Percentiles rank a stretch among this genome's conserved stretches.
Evolutionary conservation across 2,113 vertebrate genomes (phyloP).

Genomic region (Polypterus senegalus): DNA sequence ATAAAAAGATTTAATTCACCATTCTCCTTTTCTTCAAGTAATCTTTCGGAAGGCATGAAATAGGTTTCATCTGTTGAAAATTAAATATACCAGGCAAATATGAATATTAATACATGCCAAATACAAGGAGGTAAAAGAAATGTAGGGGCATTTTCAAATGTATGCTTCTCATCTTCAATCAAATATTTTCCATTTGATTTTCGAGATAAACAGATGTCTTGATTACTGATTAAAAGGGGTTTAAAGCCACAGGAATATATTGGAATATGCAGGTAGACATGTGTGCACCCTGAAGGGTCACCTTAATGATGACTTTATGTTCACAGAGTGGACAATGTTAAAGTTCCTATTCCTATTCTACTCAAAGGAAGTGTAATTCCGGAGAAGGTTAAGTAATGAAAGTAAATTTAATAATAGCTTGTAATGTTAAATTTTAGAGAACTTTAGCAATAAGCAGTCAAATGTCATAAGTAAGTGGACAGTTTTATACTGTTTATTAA

Average conservation of each 20-base stretch:
- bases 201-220: not conserved
- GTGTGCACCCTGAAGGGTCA: too few species aligned
- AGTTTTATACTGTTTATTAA: too few species aligned
- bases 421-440: too few species aligned
- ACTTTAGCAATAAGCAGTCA: too few species aligned
- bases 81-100: constrained; percentile 13
- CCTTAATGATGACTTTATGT: too few species aligned
- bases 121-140: constrained; percentile 4
- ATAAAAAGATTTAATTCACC: constrained; percentile 6
- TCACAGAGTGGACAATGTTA: too few species aligned
- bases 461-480: too few species aligned
- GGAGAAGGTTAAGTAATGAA: not conserved
- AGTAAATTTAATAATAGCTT: not conserved
- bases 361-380: not conserved
- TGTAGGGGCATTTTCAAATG: not conserved
- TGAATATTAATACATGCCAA: constrained; percentile 9
- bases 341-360: too few species aligned
- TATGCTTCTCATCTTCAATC: not conserved
- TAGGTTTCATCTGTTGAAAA: constrained; percentile 18
- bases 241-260: not conserved
- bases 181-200: not conserved
- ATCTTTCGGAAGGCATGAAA: constrained; percentile 21
- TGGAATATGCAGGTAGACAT: too few species aligned
- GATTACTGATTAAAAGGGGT: not conserved
- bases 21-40: constrained; percentile 11